phyloP scores from a whole-genome alignment of 2,797 vertebrate genomes.

The Sylvilagus floridanus region DNA sequence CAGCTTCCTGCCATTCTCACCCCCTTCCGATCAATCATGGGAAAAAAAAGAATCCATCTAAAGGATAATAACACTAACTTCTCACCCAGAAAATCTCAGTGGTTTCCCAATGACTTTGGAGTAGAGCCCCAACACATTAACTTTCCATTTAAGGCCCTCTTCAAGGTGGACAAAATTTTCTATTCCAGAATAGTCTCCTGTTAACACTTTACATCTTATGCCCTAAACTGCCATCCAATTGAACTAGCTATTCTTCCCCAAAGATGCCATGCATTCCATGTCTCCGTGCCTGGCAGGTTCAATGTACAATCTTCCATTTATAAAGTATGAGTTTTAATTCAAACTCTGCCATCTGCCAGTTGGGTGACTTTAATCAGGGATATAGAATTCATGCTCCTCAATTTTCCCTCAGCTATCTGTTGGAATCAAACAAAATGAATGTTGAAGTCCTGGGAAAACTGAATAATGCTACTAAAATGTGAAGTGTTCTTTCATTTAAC shows the following conservation, averaged over 20 bases:
- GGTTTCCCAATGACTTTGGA: conserved; percentile 16
- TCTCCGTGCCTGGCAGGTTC: background rate
- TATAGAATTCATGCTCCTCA: conserved; percentile 20
- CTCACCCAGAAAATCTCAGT: conserved; percentile 20
- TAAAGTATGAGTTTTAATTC: conserved; percentile 55
- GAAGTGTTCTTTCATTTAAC: conserved; percentile 58
- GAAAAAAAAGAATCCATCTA: conserved; percentile 13
- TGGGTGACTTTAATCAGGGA: background rate
- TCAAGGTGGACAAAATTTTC: conserved; percentile 32
- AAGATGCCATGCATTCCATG: background rate
- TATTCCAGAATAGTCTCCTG: background rate
- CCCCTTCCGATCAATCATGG: background rate
- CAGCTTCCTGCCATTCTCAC: conserved; percentile 3
- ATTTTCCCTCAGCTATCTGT: conserved; percentile 47
- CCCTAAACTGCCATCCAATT: conserved; percentile 1
- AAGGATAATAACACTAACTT: background rate
- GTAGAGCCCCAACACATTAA: background rate
- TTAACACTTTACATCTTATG: background rate
- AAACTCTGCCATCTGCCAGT: conserved; percentile 8
- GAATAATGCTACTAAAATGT: conserved; percentile 44
- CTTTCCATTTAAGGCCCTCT: background rate
- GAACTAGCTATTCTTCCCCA: conserved; percentile 12
- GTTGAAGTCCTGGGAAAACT: conserved; percentile 19
- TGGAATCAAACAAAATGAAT: conserved; percentile 60
- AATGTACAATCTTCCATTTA: conserved; percentile 39